Base-by-base conservation (phyloP, 30 jellyfish, hydroid and myxozoan genomes). In the Aurelia sp. region DNA sequence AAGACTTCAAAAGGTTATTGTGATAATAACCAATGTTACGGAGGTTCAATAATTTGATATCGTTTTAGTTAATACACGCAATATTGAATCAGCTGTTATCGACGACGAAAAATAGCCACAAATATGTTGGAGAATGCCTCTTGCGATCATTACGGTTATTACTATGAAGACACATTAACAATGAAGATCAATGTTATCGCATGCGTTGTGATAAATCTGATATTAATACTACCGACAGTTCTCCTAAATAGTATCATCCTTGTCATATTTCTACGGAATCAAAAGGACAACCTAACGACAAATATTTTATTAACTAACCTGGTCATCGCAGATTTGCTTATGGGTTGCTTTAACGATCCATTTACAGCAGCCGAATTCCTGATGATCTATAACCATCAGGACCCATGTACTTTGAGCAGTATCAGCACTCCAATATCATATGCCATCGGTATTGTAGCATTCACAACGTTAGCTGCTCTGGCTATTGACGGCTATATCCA, bases 311-410 rank as follows among this genome's bases (percentile, higher is more conserved):
- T 69, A 21, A 59, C 66, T 10, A 82, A 70, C 50, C 84, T 82
- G 11, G 92, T 82, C 8, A 48, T 82, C 9, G 80, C 81, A 10
- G 92, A 82, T 44, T 62, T 82, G 41, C 4, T 38, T 1, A 68
- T 82, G 71, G 92, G 92, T 24, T 19, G 74, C 44, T 82, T 82
- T 73, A 61, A 78, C 27, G n/a, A 53, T n/a, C 92, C 86, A 13
- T 68, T 44, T n/a, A 51, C 86, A 35, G 80, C 86, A 13, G 62
- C 55, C 11, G 80, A 68, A 72, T 71, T 82, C 50, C n/a, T 52
- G 31, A 55, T 82, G 80, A 69, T 82, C 0, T 61, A 55, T 31
- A 67, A 6, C 12, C 72, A 78, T 4, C 59, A 70, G 33, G 80
- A 59, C 40, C 66, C 85, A 0, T 82, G 92, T 72, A 16, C 20